These are phyloP conservation scores for Crax fasciolata DNA, from an alignment of 2,797 vertebrate genomes.

Conservation along the genomic window DNA sequence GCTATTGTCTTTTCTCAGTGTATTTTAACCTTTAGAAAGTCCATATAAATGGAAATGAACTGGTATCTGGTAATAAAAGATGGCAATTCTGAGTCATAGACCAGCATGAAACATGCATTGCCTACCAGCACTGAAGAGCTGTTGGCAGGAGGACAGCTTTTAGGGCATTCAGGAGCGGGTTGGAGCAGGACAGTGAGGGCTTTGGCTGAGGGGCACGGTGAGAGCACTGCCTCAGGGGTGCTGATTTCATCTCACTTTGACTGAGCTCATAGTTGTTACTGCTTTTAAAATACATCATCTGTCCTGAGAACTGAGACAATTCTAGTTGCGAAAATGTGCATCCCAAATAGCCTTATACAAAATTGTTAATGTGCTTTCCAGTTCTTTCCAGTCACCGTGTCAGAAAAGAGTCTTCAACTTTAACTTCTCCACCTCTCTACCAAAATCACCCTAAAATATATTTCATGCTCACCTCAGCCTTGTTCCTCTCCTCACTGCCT, in stretches of 20 bases:
- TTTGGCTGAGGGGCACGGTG: neutral
- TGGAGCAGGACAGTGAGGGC: neutral
- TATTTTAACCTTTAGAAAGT: conserved; percentile 6
- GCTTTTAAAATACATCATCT: conserved; percentile 43
- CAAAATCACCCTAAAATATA: neutral
- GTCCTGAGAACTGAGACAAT: conserved; percentile 27
- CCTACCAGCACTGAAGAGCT: neutral
- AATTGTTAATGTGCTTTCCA: neutral
- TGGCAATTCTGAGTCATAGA: neutral
- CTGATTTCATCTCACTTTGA: neutral
- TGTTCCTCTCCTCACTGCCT: neutral
- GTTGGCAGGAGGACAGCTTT: neutral
- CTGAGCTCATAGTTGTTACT: conserved; percentile 25
- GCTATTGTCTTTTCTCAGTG: neutral
- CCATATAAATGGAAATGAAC: conserved; percentile 22
- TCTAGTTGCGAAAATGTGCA: neutral
- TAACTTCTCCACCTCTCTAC: neutral
- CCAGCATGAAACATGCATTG: neutral
- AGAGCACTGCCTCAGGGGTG: neutral
- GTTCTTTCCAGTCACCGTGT: neutral
- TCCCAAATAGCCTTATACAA: neutral
- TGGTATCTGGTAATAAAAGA: neutral
- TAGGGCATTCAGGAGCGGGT: neutral
- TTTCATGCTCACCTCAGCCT: neutral
- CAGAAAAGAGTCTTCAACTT: neutral